Evolutionary conservation across 2,797 vertebrate genomes (phyloP), one percentile per base, ranked within the genome.

Genomic region (Malacoraja senta): DNA sequence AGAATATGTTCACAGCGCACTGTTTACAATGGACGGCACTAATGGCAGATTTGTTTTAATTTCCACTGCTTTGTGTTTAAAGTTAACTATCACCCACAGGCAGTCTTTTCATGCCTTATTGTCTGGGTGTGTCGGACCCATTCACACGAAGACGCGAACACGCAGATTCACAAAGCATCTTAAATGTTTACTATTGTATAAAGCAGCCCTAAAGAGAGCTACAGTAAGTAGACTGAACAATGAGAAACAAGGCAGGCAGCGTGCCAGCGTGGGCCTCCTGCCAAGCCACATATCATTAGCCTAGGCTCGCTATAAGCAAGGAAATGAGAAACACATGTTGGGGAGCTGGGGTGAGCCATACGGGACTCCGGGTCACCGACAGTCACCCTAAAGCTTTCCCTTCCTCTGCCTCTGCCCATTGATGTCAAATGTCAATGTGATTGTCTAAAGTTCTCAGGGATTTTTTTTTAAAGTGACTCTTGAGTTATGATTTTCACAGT

Each of bases 11-110:
- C 94, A 97, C 96, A 95, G 96, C 93, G 96, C 95, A 95, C 97
- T 99, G 99, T 99, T 99, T 99, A 98, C 99, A 99, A 98, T 96
- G 94, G 94, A 94, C 96, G 96, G 96, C 95, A 95, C 96, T 96
- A 97, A 98, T 98, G 97, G 97, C 97, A 97, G 95, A 97, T 96
- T 97, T 98, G 98, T 98, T 98, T 99, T 98, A 97, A 97, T 98
- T 99, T 98, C 98, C 98, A 98, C 97, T 97, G 97, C 97, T 98
- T 95, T 97, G 97, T 96, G 95, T 97, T 95, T 95, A 95, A 63
- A 95, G 95, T 95, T 95, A 94, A 96, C 96, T 95, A 97, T 97
- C 94, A 96, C 97, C 97, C 96, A 32, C 94, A 94, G 93, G 95
- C 95, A 94, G 94, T 6, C 91, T 95, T 95, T 94, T 94, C 81